A percentile compares a stretch with the other conserved stretches of the same genome.
phyloP scores from a whole-genome alignment of 2,113 vertebrate species.

The Dunckerocampus dactyliophorus region DNA sequence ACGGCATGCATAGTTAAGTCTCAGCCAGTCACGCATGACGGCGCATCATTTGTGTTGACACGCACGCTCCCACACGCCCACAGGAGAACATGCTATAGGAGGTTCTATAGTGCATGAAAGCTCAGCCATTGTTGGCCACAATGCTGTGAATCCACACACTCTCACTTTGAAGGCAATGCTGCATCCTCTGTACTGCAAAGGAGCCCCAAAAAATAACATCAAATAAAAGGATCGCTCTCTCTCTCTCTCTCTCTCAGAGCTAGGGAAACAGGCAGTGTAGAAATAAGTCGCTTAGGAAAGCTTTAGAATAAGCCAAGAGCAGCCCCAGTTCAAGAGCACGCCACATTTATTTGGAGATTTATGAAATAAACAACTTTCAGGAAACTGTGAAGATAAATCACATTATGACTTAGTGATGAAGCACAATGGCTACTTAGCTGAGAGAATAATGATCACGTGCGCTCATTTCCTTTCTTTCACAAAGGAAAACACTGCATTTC shows the following conservation, averaged over 20 bases:
- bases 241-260: neutral
- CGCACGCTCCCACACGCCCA: slow-evolving; percentile 22
- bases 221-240: neutral
- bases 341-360: neutral
- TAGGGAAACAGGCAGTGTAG: neutral
- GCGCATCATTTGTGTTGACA: slow-evolving; percentile 9
- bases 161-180: neutral
- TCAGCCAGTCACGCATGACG: slow-evolving; percentile 27
- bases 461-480: neutral
- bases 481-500: neutral
- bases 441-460: neutral
- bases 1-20: slow-evolving; percentile 31
- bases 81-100: slow-evolving; percentile 6
- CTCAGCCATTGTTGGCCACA: neutral
- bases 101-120: slow-evolving; percentile 14
- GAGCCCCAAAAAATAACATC: neutral
- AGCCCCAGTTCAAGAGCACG: neutral
- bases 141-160: too few relatives aligned
- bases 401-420: neutral
- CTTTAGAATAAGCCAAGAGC: neutral
- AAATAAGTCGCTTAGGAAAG: neutral
- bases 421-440: slow-evolving; percentile 1
- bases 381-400: neutral
- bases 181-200: neutral
- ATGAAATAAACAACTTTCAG: neutral